Evolutionary conservation across 2,888 invertebrate species (phyloP).

Genomic region (Scaptomyza reducta): DNA sequence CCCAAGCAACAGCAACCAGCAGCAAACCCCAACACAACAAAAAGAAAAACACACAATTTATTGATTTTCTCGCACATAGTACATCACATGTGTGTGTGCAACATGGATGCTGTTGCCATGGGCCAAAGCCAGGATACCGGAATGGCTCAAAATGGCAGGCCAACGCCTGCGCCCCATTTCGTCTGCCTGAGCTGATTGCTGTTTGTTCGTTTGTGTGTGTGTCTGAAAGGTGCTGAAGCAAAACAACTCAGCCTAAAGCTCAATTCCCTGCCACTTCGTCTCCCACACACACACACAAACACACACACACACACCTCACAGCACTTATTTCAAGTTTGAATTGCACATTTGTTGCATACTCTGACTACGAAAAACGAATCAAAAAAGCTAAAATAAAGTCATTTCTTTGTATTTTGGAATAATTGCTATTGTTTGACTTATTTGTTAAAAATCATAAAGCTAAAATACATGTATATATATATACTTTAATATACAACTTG

Average conservation of each 20-base stretch:
- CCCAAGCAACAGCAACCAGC: slow-evolving; percentile 13
- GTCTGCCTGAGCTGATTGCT: slow-evolving; percentile 58
- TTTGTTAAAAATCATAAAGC: too few relatives aligned
- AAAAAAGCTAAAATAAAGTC: neutral
- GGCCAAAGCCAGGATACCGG: slow-evolving; percentile 24
- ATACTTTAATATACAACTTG: too few relatives aligned
- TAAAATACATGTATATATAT: too few relatives aligned
- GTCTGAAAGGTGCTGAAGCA: slow-evolving; percentile 70
- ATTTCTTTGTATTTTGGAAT: too few relatives aligned
- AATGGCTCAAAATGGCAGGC: slow-evolving; percentile 41
- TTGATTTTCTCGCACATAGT: slow-evolving; percentile 70
- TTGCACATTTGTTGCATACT: slow-evolving; percentile 43
- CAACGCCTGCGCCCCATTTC: slow-evolving; percentile 59
- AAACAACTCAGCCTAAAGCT: slow-evolving; percentile 59
- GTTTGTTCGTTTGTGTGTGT: slow-evolving; percentile 35
- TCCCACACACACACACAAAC: neutral
- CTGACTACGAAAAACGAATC: slow-evolving; percentile 1
- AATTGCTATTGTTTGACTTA: too few relatives aligned
- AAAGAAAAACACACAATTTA: slow-evolving; percentile 64
- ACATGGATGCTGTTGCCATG: slow-evolving; percentile 60
- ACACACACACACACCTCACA: too few relatives aligned
- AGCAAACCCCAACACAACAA: slow-evolving; percentile 36
- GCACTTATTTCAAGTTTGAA: slow-evolving; percentile 30
- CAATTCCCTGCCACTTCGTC: neutral
- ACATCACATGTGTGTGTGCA: slow-evolving; percentile 28